Evolutionary conservation across 2,888 invertebrate species (phyloP).

Genomic region (Ochropleura plecta): DNA sequence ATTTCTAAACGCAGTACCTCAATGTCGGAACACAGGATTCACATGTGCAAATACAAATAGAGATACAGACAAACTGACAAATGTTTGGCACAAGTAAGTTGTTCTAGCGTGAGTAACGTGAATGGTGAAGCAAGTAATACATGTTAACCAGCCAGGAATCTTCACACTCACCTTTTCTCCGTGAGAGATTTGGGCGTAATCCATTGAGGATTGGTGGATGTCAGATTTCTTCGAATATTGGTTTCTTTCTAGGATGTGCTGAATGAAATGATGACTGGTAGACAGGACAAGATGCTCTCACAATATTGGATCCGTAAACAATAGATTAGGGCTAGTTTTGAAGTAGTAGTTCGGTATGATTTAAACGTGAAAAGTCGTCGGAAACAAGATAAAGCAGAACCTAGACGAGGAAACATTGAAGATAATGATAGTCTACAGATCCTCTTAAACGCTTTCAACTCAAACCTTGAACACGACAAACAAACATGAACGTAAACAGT

Average conservation of each 20-base stretch:
- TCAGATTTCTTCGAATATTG: too few species aligned
- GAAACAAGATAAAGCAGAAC: neutral
- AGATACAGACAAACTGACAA: conserved; percentile 52
- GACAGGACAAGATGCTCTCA: too few species aligned
- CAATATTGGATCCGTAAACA: too few species aligned
- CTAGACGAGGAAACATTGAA: neutral
- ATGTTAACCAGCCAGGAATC: too few species aligned
- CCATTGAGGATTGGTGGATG: too few species aligned
- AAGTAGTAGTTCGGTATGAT: too few species aligned
- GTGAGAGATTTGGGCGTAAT: too few species aligned
- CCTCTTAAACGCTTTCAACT: conserved; percentile 41
- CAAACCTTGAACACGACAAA: conserved; percentile 52
- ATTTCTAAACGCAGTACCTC: conserved; percentile 77
- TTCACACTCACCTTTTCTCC: too few species aligned
- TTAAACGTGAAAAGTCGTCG: neutral
- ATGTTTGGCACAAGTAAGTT: conserved; percentile 35
- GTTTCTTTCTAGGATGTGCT: too few species aligned
- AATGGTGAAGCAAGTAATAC: neutral
- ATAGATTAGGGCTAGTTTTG: too few species aligned
- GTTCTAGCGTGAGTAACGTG: conserved; percentile 25
- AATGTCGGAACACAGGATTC: conserved; percentile 72
- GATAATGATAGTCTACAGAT: neutral
- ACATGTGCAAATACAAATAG: conserved; percentile 70
- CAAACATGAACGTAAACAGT: conserved; percentile 70
- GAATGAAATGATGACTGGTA: too few species aligned